A percentile compares a stretch with the other conserved stretches of the same genome.
phyloP scores from a whole-genome alignment of 2,888 invertebrate genomes.

The Mythimna impura region DNA sequence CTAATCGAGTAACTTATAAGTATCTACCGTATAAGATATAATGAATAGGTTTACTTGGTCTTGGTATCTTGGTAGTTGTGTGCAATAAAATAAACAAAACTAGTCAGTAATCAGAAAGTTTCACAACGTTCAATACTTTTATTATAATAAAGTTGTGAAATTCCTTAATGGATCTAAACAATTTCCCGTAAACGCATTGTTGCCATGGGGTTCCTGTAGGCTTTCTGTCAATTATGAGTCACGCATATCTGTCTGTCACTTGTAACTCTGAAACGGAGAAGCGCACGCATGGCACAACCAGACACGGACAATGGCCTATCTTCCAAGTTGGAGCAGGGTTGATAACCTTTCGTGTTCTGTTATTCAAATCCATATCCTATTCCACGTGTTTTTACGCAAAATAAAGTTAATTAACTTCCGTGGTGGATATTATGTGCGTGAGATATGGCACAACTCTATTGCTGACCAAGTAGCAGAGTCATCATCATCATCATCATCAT shows the following conservation, averaged over 20 bases:
- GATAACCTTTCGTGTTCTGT: constrained; percentile 47
- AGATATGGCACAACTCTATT: not conserved
- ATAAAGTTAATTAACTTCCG: not conserved
- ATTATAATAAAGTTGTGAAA: constrained; percentile 50
- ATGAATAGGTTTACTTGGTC: too few species aligned
- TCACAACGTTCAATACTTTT: constrained; percentile 32
- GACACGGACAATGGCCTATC: constrained; percentile 64
- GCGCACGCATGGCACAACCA: constrained; percentile 73
- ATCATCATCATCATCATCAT: too few species aligned
- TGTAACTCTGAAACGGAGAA: constrained; percentile 43
- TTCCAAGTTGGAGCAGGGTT: constrained; percentile 58
- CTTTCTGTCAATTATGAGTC: constrained; percentile 68
- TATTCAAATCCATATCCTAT: constrained; percentile 5
- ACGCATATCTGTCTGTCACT: constrained; percentile 69
- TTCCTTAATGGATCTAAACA: constrained; percentile 27
- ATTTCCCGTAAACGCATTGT: constrained; percentile 60
- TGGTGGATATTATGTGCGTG: not conserved
- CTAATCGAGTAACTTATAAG: not conserved
- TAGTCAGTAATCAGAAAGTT: not conserved
- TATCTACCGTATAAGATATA: too few species aligned
- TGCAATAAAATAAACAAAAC: constrained; percentile 17
- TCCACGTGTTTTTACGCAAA: not conserved
- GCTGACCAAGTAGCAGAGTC: not conserved
- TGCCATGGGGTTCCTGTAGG: constrained; percentile 62
- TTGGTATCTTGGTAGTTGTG: too few species aligned